A percentile compares a stretch with the other conserved stretches of the same genome.
Evolutionary conservation across 1,140 invertebrate genomes (phyloP).

Genomic region (Brachionus paranguensis): DNA sequence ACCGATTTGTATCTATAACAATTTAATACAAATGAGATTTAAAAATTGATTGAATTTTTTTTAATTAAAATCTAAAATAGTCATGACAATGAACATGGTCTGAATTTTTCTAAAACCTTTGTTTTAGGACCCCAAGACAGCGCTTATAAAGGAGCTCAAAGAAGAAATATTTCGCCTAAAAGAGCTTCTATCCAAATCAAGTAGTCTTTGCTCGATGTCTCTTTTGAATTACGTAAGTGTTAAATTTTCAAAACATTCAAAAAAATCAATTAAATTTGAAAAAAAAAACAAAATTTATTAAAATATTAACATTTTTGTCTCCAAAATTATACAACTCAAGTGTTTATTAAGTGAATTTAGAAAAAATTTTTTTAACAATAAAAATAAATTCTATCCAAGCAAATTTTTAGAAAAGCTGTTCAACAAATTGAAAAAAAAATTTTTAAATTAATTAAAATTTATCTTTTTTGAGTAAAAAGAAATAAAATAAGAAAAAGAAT

Average conservation of each 20-base stretch:
- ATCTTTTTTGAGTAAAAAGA: background rate
- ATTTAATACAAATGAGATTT: too few relatives aligned
- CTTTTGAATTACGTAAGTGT: background rate
- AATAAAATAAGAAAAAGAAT: background rate
- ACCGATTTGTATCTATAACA: too few relatives aligned
- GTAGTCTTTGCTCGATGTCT: slow-evolving; percentile 10
- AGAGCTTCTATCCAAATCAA: background rate
- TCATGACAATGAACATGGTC: background rate
- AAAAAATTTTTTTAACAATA: background rate
- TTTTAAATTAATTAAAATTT: too few relatives aligned
- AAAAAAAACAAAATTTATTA: background rate
- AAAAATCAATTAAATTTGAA: background rate
- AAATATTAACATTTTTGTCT: background rate
- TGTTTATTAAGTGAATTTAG: background rate
- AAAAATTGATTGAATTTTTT: too few relatives aligned
- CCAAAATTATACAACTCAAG: background rate
- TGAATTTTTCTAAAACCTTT: background rate
- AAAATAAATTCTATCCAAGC: background rate
- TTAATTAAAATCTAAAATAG: background rate
- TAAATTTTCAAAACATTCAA: background rate
- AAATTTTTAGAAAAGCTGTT: background rate
- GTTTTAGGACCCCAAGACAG: slow-evolving; percentile 22
- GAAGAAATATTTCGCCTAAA: slow-evolving; percentile 8
- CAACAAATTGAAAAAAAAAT: background rate
- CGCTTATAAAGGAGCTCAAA: slow-evolving; percentile 30